Evolutionary conservation across 2,113 vertebrate genomes (phyloP), one percentile per base, ranked within the genome.

Genomic region (Prolemur simus): DNA sequence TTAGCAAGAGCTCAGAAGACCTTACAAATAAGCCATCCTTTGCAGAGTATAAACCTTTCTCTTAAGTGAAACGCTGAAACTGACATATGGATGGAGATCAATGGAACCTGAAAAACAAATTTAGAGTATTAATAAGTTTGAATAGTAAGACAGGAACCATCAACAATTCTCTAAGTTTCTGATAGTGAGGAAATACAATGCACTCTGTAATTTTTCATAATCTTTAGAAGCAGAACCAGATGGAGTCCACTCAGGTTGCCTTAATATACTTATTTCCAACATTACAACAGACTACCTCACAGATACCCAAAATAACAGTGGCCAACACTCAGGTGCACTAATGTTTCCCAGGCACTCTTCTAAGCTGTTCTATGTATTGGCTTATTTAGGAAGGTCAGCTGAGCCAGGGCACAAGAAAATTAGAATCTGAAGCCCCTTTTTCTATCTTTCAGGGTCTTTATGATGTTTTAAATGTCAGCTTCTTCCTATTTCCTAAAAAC

Each of bases 311-410:
- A 12, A 64, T 27, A 83, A 32, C 8, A 54, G n/a, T 21, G 18
- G n/a, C 29, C 1, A 1, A 18, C 4, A 23, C n/a, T 39, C 80
- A 21, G 6, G 11, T 34, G 34, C 1, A 3, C 5, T 23, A 20
- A 8, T 1, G 6, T 34, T 52, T 7, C 2, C 20, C 34, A 54
- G 7, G 3, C 17, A 14, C 25, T 74, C 6, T 47, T 8, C 18
- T 78, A 42, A n/a, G 7, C 25, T 45, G 68, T 32, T 10, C 14
- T 14, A 9, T 18, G 8, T 12, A 6, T 42, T 14, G 25, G 12
- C n/a, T 85, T 25, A 47, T 14, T 54, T n/a, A 94, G 29, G 20
- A 45, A 85, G 54, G 9, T 20, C 47, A 58, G 4, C 37, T 94
- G 80, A 92, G 13, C 23, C 2, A 21, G 47, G 18, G 14, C 42